A percentile compares a stretch with the other conserved stretches of the same genome.
Conservation (phyloP, 2,797 vertebrate species). For the Melanotaenia parkinsoni region DNA sequence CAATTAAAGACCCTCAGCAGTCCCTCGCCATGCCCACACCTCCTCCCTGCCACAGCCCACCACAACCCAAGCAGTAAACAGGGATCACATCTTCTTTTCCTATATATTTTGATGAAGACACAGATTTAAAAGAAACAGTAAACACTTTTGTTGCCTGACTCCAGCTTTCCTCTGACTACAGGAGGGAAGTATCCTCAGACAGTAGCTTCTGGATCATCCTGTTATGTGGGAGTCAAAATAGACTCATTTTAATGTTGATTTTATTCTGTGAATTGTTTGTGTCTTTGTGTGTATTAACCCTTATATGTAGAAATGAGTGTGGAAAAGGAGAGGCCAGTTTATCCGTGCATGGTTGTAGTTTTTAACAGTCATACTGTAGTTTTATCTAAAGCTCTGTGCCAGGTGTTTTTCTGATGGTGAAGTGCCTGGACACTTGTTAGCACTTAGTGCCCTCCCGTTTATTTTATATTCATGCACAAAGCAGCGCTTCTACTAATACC, state of each 20-base stretch:
- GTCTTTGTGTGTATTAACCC: constrained; percentile 75
- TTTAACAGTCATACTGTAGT: constrained; percentile 68
- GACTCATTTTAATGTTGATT: constrained; percentile 69
- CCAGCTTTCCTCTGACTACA: constrained; percentile 44
- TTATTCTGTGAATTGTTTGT: constrained; percentile 77
- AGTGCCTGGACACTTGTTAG: constrained; percentile 74
- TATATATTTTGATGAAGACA: constrained; percentile 59
- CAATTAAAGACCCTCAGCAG: constrained; percentile 65
- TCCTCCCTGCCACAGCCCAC: constrained; percentile 55
- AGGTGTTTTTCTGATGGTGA: constrained; percentile 72
- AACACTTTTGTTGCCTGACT: constrained; percentile 55
- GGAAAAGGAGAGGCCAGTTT: constrained; percentile 60
- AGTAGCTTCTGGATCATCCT: constrained; percentile 68
- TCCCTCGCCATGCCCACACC: constrained; percentile 31
- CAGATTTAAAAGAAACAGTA: constrained; percentile 59
- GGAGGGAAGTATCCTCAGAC: constrained; percentile 47
- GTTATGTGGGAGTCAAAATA: constrained; percentile 66
- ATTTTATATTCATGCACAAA: constrained; percentile 61
- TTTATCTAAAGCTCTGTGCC: constrained; percentile 57
- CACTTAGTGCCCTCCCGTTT: constrained; percentile 67
- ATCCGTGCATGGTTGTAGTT: constrained; percentile 77
- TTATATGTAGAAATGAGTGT: constrained; percentile 68
- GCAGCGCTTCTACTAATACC: constrained; percentile 59
- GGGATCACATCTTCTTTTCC: constrained; percentile 41
- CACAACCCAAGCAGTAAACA: constrained; percentile 62